Base-by-base conservation (phyloP, 2,113 vertebrate species). In the Grantiella picta region DNA sequence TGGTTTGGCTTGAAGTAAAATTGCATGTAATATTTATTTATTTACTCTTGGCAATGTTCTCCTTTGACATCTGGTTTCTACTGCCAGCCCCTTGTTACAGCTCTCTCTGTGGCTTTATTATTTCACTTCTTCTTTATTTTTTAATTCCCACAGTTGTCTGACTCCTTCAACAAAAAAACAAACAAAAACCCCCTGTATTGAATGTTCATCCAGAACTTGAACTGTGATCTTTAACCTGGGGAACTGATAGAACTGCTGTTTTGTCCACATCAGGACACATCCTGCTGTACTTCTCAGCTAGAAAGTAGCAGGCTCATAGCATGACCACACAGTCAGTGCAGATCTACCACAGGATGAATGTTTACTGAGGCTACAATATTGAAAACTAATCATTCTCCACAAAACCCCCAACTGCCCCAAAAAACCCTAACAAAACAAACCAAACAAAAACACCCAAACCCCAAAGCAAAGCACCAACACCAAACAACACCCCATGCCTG, bases 401-500 rank as follows among this genome's bases (percentile, higher is more conserved):
- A 35, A 27, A 45, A 54, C 35, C 1, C 1, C 5, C 8, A 49
- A 29, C 15, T 12, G 5, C 3, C 3, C 5, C 11, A 45, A 22
- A 75, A 28, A 45, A 31, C 1, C 18, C 15, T 15, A n/a, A 12
- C 22, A 8, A 73, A 45, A 15, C 21, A 42, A 52, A 60, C 0
- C 27, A 60, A 69, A 68, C 5, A 31, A 77, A 45, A 52, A 11
- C 1, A 2, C 19, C 23, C 25, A 71, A 56, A 16, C 7, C 22
- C 17, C 45, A 28, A 44, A 77, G 17, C 12, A 78, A 27, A 5
- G 80, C 68, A 28, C 9, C 33, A 25, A 15, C 24, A 60, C 20
- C 12, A 66, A 66, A 35, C 5, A 49, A 7, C 14, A 50, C 3
- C 1, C 5, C 11, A 14, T 12, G 7, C 3, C 4, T 5, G 3